Percentiles rank a stretch among this genome's conserved stretches.
These are phyloP conservation scores for Branchinecta lynchi DNA, from an alignment of 1,140 invertebrate species.

Conservation along the genomic window DNA sequence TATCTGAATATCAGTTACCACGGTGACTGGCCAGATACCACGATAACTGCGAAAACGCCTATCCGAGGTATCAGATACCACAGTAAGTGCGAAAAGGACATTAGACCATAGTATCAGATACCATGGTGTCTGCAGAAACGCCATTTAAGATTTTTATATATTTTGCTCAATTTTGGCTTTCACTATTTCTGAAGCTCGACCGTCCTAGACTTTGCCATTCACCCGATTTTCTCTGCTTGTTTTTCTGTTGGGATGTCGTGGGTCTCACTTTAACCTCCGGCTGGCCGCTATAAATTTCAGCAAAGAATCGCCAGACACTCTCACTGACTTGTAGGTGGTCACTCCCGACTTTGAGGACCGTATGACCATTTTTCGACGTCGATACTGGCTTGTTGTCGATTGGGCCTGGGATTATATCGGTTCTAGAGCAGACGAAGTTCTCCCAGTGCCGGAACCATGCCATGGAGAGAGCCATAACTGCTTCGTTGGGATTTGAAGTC, in stretches of 20 bases:
- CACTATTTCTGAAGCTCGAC: background rate
- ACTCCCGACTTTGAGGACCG: conserved; percentile 33
- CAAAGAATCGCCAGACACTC: background rate
- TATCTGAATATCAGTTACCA: no score
- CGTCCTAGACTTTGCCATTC: conserved; percentile 3
- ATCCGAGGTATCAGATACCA: no score
- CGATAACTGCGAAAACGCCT: no score
- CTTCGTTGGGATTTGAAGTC: conserved; percentile 39
- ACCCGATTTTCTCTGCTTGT: background rate
- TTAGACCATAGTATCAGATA: no score
- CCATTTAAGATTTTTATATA: no score
- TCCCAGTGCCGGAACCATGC: conserved; percentile 82
- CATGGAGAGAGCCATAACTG: conserved; percentile 69
- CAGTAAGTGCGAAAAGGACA: no score
- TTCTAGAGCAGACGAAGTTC: conserved; percentile 60
- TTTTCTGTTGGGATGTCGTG: background rate
- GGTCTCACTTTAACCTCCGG: background rate
- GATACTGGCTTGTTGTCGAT: conserved; percentile 65
- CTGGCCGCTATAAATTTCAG: background rate
- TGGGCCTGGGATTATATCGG: conserved; percentile 59
- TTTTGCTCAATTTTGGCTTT: background rate
- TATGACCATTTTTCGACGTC: conserved; percentile 40
- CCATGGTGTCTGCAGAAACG: no score
- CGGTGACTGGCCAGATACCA: no score
- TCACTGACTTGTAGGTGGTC: conserved; percentile 1